phyloP scores from a whole-genome alignment of 2,797 vertebrate genomes.

The Pelobates cultripes region DNA sequence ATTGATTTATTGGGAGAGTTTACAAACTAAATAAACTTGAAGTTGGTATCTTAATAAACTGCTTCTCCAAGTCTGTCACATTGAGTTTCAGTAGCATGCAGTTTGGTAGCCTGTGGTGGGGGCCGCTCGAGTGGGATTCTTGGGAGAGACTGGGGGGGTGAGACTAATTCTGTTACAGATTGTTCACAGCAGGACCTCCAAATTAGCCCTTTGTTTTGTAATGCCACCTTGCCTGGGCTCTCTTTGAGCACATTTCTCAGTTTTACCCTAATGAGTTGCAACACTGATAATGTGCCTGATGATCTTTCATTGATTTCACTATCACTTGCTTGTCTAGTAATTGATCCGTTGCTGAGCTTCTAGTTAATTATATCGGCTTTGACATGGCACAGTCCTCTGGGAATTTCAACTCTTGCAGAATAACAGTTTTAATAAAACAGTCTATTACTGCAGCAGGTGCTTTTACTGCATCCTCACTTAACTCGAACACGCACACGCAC shows the following conservation, averaged over 20 bases:
- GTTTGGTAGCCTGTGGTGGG: slow-evolving; percentile 66
- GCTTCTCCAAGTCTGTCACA: slow-evolving; percentile 83
- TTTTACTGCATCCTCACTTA: slow-evolving; percentile 72
- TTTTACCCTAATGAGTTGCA: slow-evolving; percentile 99
- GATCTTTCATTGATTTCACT: slow-evolving; percentile 99
- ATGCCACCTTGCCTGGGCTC: slow-evolving; percentile 82
- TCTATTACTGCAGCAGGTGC: slow-evolving; percentile 88
- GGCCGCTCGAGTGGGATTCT: neutral
- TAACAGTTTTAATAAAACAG: slow-evolving; percentile 99
- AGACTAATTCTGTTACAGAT: slow-evolving; percentile 85
- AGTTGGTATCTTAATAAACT: slow-evolving; percentile 88
- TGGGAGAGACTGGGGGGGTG: slow-evolving; percentile 58
- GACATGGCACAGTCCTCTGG: slow-evolving; percentile 92
- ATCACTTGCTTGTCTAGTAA: slow-evolving; percentile 99
- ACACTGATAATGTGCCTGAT: slow-evolving; percentile 99
- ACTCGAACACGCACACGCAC: neutral
- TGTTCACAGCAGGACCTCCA: slow-evolving; percentile 86
- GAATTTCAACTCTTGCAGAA: slow-evolving; percentile 97
- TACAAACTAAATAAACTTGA: slow-evolving; percentile 89
- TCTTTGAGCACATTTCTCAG: slow-evolving; percentile 91
- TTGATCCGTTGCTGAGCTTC: slow-evolving; percentile 99
- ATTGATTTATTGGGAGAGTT: slow-evolving; percentile 87
- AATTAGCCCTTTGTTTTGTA: slow-evolving; percentile 88
- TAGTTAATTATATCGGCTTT: slow-evolving; percentile 99
- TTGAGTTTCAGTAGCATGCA: slow-evolving; percentile 80